phyloP scores from a whole-genome alignment of 2,888 invertebrate species.

The Amiota mariae region DNA sequence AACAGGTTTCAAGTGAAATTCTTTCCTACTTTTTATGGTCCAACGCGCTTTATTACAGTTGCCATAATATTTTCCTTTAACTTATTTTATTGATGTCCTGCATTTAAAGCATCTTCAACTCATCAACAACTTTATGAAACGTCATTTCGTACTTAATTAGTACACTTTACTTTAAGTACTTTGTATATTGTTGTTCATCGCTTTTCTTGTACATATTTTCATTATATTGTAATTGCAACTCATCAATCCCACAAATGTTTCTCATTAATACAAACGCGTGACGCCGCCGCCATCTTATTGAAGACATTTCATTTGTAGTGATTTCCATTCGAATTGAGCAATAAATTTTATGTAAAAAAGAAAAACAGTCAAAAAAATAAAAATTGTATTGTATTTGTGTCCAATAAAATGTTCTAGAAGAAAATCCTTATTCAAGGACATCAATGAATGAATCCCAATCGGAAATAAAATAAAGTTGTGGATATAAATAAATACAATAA shows the following conservation, averaged over 20 bases:
- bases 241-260: constrained; percentile 64
- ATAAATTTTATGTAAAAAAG: constrained; percentile 1
- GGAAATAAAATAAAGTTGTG: too few species aligned
- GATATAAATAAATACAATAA: too few species aligned
- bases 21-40: too few species aligned
- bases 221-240: constrained; percentile 56
- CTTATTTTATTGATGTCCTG: too few species aligned
- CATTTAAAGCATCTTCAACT: too few species aligned
- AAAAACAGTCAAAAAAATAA: not conserved
- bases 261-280: constrained; percentile 51
- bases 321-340: not conserved
- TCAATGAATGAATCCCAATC: too few species aligned
- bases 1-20: too few species aligned
- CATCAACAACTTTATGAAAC: too few species aligned
- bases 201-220: constrained; percentile 18
- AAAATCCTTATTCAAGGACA: too few species aligned
- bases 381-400: not conserved
- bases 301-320: constrained; percentile 32
- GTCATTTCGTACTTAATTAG: constrained; percentile 55
- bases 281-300: too few species aligned
- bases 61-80: too few species aligned
- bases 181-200: constrained; percentile 39
- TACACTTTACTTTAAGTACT: constrained; percentile 52
- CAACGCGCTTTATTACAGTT: too few species aligned
- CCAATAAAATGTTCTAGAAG: not conserved